phyloP scores from a whole-genome alignment of 2,797 vertebrate genomes.

The Tenualosa ilisha region DNA sequence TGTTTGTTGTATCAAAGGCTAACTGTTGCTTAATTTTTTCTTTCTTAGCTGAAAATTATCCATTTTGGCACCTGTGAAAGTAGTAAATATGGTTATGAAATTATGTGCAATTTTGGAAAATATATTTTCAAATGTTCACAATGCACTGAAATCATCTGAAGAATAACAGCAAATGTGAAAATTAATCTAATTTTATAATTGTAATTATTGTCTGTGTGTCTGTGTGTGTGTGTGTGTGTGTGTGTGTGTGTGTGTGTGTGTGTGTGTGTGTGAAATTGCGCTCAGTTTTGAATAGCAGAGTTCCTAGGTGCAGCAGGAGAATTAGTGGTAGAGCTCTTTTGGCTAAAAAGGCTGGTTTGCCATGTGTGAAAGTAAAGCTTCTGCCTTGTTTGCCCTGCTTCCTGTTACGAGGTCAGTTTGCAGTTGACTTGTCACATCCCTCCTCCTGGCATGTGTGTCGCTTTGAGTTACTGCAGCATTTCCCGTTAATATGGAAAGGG shows the following conservation, averaged over 20 bases:
- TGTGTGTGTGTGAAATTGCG: neutral
- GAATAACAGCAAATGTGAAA: neutral
- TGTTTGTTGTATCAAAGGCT: neutral
- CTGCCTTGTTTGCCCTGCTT: conserved; percentile 1
- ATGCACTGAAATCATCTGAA: neutral
- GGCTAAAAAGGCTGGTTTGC: neutral
- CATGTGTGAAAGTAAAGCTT: conserved; percentile 19
- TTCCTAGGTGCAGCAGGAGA: neutral
- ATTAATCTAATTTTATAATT: neutral
- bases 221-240: conserved; percentile 5
- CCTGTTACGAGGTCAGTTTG: conserved; percentile 12
- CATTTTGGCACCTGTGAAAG: neutral
- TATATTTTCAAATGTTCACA: neutral
- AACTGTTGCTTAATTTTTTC: neutral
- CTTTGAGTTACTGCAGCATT: conserved; percentile 14
- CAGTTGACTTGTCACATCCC: conserved; percentile 12
- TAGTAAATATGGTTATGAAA: neutral
- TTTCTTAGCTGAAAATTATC: neutral
- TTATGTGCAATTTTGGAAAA: neutral
- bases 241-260: neutral
- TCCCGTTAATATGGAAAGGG: conserved; percentile 1
- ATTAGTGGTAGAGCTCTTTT: conserved; percentile 19
- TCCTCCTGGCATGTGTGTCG: conserved; percentile 1
- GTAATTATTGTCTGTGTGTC: neutral
- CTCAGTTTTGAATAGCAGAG: neutral